Percentiles rank a stretch among this genome's conserved stretches.
phyloP scores from a whole-genome alignment of 2,888 invertebrate genomes.

The Carcina quercana region DNA sequence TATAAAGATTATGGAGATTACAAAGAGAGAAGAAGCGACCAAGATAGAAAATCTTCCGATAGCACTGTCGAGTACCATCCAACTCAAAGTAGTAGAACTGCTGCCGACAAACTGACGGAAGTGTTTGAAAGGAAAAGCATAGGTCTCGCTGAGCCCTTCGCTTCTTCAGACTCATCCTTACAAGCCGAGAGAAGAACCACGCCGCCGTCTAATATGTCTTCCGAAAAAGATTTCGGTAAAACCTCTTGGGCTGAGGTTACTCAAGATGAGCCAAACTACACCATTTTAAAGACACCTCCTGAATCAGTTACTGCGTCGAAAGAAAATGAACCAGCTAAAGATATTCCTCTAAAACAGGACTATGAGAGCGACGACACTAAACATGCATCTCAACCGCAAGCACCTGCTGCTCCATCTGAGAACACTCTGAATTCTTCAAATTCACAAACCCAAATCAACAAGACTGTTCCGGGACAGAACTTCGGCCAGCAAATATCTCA shows the following conservation, averaged over 20 bases:
- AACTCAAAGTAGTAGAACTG: slow-evolving; percentile 44
- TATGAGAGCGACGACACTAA: slow-evolving; percentile 30
- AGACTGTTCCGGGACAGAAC: slow-evolving; percentile 27
- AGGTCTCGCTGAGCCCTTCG: slow-evolving; percentile 49
- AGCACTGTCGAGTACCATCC: slow-evolving; percentile 43
- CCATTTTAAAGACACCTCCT: slow-evolving; percentile 24
- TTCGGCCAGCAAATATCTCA: slow-evolving; percentile 33
- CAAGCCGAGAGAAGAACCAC: slow-evolving; percentile 62
- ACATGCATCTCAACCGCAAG: slow-evolving; percentile 22
- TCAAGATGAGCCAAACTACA: slow-evolving; percentile 47
- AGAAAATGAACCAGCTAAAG: slow-evolving; percentile 32
- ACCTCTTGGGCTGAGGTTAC: slow-evolving; percentile 66
- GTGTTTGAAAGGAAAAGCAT: slow-evolving; percentile 67
- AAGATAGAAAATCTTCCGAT: slow-evolving; percentile 57
- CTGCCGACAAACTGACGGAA: slow-evolving; percentile 64
- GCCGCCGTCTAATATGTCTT: slow-evolving; percentile 48
- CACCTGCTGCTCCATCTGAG: slow-evolving; percentile 14
- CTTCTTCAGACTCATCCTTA: slow-evolving; percentile 40
- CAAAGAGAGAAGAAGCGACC: slow-evolving; percentile 65
- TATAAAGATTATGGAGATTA: slow-evolving; percentile 69
- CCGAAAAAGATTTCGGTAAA: slow-evolving; percentile 58
- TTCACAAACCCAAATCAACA: slow-evolving; percentile 31
- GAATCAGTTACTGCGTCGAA: slow-evolving; percentile 35
- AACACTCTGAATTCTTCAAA: slow-evolving; percentile 15
- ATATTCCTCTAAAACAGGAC: slow-evolving; percentile 16